These are phyloP conservation scores for Toxotes jaculatrix DNA, from an alignment of 2,113 vertebrate genomes.

Conservation along the genomic window DNA sequence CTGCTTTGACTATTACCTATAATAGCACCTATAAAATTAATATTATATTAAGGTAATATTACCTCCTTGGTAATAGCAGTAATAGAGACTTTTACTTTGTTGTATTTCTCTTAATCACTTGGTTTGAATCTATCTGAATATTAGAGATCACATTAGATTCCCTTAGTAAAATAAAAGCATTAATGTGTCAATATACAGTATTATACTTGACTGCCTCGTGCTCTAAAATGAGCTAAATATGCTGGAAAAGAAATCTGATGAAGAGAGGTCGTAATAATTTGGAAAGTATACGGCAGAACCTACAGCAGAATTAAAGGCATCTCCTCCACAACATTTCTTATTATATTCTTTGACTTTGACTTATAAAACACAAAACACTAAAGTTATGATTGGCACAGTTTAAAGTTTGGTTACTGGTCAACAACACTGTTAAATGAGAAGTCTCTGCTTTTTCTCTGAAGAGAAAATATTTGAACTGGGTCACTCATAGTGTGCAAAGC, in stretches of 20 bases:
- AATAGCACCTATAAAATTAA: too few species aligned
- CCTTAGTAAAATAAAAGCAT: background rate
- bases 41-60: background rate
- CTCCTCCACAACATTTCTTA: background rate
- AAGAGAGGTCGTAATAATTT: background rate
- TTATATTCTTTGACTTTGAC: background rate
- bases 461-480: constrained; percentile 48
- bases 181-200: background rate
- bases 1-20: too few species aligned
- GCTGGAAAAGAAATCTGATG: background rate
- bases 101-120: too few species aligned
- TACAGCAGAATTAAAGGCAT: background rate
- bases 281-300: too few species aligned
- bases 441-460: background rate
- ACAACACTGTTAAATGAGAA: constrained; percentile 5
- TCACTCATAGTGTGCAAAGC: constrained; percentile 53
- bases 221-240: background rate
- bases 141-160: background rate
- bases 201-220: background rate
- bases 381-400: background rate
- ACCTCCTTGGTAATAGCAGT: too few species aligned
- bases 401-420: constrained; percentile 9
- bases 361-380: background rate
- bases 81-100: too few species aligned
- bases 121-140: too few species aligned